Evolutionary conservation across 2,888 invertebrate genomes (phyloP).

Genomic region (Muschampia plurimacula): DNA sequence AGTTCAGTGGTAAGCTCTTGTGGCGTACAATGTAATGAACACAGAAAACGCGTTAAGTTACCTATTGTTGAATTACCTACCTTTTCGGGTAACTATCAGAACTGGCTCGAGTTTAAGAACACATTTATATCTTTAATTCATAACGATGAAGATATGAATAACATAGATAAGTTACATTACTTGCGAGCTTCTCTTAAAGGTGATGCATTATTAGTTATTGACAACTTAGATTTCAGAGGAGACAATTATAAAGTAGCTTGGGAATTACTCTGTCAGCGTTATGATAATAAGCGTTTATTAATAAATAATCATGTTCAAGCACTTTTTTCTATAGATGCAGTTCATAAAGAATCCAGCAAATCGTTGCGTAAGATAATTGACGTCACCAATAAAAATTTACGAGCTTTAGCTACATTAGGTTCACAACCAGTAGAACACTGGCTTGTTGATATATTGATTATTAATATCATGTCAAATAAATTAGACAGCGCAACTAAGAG

Average conservation of each 20-base stretch:
- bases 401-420: background rate
- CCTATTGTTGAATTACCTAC: conserved; percentile 22
- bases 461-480: conserved; percentile 4
- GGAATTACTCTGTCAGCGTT: background rate
- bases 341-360: background rate
- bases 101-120: conserved; percentile 2
- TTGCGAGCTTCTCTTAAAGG: background rate
- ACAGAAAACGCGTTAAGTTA: conserved; percentile 20
- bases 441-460: background rate
- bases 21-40: conserved; percentile 9
- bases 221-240: background rate
- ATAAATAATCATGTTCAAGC: background rate
- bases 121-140: background rate
- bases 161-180: conserved; percentile 4
- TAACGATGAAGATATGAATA: background rate
- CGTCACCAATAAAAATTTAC: conserved; percentile 6
- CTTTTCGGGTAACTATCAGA: background rate
- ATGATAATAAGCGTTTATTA: conserved; percentile 1
- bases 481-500: conserved; percentile 4
- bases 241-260: background rate
- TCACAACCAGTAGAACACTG: background rate
- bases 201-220: background rate
- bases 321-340: background rate
- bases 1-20: conserved; percentile 13
- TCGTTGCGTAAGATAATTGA: background rate